Evolutionary conservation across 2,113 vertebrate species (phyloP), one percentile per base, ranked within the genome.

Genomic region (Paratilapia polleni): DNA sequence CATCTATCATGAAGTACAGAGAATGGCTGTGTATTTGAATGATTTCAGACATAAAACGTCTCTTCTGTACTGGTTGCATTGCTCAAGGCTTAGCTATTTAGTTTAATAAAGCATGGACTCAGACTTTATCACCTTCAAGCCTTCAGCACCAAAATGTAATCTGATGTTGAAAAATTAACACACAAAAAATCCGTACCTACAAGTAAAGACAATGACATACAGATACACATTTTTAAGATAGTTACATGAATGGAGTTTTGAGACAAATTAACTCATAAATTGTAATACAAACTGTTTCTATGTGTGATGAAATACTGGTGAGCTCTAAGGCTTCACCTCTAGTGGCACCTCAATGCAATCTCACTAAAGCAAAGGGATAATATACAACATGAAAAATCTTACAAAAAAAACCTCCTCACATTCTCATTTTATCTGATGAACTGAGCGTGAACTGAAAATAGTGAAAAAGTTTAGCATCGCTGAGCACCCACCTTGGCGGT

Each of bases 1-100:
- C 64, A 80, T 87, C 80, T 78, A 74, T 80, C 61, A 76, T 43
- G 76, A 81, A 76, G 78, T 77, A 70, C 20, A 47, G 43, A 52
- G 75, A 84, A 81, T 5, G 4, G 57, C 60, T 83, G 41, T 83
- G 74, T 49, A 31, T 34, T 52, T 31, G 26, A 73, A 11, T 73
- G 83, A 84, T 88, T 88, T 89, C 66, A 85, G 78, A 77, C 63
- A 68, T 77, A 87, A 68, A 89, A 89, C 73, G 90, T 66, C 66
- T 75, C 49, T 6, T 64, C 26, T 6, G 61, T 47, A 81, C 8
- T 80, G 63, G 70, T 76, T 83, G 78, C 79, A 81, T 54, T 59
- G 62, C 88, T 87, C 49, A 64, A 60, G 62, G 81, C 87, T 66
- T 52, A 83, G 64, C 68, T 81, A 83, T 89, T 90, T 78, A 47